These are phyloP conservation scores for Callopanchax toddi DNA, from an alignment of 2,113 vertebrate genomes.

Conservation along the genomic window DNA sequence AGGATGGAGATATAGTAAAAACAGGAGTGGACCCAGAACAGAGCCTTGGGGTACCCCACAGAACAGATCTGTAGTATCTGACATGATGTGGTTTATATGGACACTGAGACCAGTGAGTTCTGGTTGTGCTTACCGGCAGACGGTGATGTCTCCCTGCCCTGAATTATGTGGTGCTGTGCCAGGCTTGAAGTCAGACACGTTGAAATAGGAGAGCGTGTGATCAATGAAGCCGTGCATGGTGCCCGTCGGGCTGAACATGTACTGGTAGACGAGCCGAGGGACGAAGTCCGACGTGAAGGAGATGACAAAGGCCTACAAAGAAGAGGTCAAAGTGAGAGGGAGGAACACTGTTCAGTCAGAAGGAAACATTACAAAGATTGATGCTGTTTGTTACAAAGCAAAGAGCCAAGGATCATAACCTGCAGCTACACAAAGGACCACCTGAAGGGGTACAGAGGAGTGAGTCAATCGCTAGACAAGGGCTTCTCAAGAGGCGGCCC, in stretches of 20 bases:
- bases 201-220: constrained; percentile 96
- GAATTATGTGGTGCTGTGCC: constrained; percentile 85
- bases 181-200: constrained; percentile 88
- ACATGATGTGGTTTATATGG: too few relatives aligned
- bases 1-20: too few relatives aligned
- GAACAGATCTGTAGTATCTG: too few relatives aligned
- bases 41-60: too few relatives aligned
- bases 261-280: constrained; percentile 94
- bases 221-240: constrained; percentile 96
- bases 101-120: too few relatives aligned
- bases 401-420: too few relatives aligned
- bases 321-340: neutral
- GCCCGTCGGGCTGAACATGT: constrained; percentile 90
- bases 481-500: neutral
- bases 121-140: constrained; percentile 85
- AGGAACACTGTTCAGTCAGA: neutral
- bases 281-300: constrained; percentile 97
- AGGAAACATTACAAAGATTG: too few relatives aligned
- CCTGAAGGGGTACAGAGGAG: too few relatives aligned
- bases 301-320: constrained; percentile 92
- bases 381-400: too few relatives aligned
- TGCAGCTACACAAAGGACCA: neutral
- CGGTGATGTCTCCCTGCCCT: constrained; percentile 78
- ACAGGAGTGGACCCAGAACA: too few relatives aligned
- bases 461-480: too few relatives aligned